These are phyloP conservation scores for Bombus fervidus DNA, from an alignment of 1,140 invertebrate genomes.

Conservation along the genomic window DNA sequence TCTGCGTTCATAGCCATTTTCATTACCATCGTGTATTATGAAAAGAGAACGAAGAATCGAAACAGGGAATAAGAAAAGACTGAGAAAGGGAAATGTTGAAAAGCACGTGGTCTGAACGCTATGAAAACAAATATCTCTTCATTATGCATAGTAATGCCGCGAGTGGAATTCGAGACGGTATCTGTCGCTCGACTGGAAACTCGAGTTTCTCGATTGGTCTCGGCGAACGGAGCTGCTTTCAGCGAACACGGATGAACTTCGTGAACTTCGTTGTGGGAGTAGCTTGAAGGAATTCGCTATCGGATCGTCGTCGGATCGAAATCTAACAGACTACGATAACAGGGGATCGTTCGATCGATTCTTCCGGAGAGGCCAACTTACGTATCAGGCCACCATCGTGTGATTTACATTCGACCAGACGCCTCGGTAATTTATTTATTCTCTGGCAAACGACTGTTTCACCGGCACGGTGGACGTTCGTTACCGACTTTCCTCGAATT, in stretches of 20 bases:
- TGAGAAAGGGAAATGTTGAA: not conserved
- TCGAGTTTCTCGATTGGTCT: conserved; percentile 27
- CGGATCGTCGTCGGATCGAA: not conserved
- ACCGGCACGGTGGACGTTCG: not conserved
- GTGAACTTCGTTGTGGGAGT: too few species aligned
- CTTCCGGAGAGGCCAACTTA: not conserved
- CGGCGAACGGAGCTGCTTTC: not conserved
- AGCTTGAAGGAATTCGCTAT: not conserved
- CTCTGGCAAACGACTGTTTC: not conserved
- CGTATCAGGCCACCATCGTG: not conserved
- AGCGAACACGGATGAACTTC: not conserved
- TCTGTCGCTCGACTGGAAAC: conserved; percentile 15
- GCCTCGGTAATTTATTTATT: conserved; percentile 14
- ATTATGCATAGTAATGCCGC: conserved; percentile 4
- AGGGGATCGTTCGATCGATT: not conserved
- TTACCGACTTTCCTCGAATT: conserved; percentile 41
- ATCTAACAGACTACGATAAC: not conserved
- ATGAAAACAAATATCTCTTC: conserved; percentile 21
- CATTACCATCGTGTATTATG: not conserved
- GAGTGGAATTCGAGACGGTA: conserved; percentile 6
- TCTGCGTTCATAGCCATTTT: not conserved
- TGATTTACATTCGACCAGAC: conserved; percentile 27
- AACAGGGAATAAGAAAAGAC: not conserved
- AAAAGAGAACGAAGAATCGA: not conserved
- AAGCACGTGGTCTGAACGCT: not conserved